These are phyloP conservation scores for Glaucidium brasilianum DNA, from an alignment of 2,113 vertebrate species.

Conservation along the genomic window DNA sequence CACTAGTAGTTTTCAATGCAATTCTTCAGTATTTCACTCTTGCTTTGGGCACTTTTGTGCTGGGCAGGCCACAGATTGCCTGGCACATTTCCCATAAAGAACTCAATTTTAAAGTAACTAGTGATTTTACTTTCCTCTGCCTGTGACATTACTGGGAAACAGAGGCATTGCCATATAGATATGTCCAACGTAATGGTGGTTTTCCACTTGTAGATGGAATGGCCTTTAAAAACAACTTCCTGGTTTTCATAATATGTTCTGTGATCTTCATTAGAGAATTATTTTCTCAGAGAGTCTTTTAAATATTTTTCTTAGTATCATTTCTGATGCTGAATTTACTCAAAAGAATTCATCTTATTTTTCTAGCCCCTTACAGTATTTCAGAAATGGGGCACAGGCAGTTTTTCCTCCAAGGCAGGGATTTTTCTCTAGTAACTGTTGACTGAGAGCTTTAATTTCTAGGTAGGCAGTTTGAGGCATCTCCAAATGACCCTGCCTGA, in stretches of 20 bases:
- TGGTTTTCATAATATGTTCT: not conserved
- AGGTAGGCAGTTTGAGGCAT: not conserved
- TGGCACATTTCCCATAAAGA: not conserved
- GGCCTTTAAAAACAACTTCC: not conserved
- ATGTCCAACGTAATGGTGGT: fast-evolving
- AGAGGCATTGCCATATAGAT: not conserved
- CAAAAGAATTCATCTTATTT: not conserved
- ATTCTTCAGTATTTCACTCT: not conserved
- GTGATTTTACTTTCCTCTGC: not conserved
- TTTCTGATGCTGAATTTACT: not conserved
- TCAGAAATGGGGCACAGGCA: not conserved
- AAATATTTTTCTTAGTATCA: not conserved
- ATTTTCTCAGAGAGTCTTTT: not conserved
- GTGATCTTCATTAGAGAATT: not conserved
- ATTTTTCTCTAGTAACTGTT: not conserved
- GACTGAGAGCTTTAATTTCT: not conserved
- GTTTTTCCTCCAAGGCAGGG: not conserved
- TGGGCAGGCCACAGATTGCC: not conserved
- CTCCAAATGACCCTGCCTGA: not conserved
- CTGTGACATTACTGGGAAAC: not conserved
- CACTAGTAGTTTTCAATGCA: not conserved
- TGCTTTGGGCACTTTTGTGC: not conserved
- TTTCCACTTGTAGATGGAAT: not conserved
- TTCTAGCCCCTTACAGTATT: not conserved
- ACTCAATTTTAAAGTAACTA: not conserved